Conservation (phyloP, 1,140 invertebrate species). For the Anagrus nilaparvatae region DNA sequence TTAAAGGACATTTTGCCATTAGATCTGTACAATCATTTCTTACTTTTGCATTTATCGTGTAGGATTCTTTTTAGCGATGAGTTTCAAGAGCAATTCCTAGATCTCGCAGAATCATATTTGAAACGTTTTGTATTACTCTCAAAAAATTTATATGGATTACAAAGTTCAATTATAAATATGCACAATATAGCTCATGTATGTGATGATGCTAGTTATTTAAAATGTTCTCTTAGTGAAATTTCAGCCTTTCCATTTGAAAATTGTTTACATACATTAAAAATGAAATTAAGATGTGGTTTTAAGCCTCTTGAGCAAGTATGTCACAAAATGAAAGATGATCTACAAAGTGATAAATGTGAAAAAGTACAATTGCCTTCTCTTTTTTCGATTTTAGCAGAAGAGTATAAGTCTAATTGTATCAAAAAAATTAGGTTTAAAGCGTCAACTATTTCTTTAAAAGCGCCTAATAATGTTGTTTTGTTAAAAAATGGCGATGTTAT, state of each 20-base stretch:
- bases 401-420: too few relatives aligned
- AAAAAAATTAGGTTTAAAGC: too few relatives aligned
- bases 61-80: constrained; percentile 9
- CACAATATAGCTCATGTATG: constrained; percentile 6
- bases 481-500: too few relatives aligned
- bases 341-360: too few relatives aligned
- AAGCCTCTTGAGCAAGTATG: too few relatives aligned
- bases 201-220: constrained; percentile 1
- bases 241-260: constrained; percentile 13
- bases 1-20: constrained; percentile 9
- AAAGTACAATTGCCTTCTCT: too few relatives aligned
- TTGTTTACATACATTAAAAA: constrained; percentile 3
- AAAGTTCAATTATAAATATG: constrained; percentile 2
- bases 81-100: background rate
- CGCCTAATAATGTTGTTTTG: too few relatives aligned
- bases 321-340: too few relatives aligned
- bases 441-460: too few relatives aligned
- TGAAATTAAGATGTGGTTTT: too few relatives aligned
- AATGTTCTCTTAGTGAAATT: constrained; percentile 7
- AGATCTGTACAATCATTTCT: constrained; percentile 15
- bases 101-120: background rate
- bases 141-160: background rate
- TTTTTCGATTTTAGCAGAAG: too few relatives aligned
- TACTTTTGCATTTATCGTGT: constrained; percentile 15
- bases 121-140: background rate